phyloP scores from a whole-genome alignment of 2,113 vertebrate species.

The Nycticorax nycticorax region DNA sequence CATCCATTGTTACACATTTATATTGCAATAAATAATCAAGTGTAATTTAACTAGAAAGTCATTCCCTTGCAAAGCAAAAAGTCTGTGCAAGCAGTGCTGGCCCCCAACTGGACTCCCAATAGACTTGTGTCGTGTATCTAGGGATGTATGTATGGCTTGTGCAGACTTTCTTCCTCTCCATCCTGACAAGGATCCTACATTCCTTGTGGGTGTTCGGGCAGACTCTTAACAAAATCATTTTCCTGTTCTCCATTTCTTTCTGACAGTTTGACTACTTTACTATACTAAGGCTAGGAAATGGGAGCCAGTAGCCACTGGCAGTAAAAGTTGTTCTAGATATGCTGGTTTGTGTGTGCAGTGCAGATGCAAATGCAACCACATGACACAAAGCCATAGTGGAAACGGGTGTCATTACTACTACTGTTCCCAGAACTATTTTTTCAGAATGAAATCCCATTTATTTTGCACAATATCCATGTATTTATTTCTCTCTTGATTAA shows the following conservation, averaged over 20 bases:
- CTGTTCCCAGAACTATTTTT: neutral
- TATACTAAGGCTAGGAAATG: neutral
- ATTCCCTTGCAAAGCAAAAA: neutral
- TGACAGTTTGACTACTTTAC: neutral
- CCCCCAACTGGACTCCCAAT: neutral
- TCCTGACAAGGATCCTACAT: neutral
- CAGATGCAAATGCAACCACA: neutral
- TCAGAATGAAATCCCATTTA: neutral
- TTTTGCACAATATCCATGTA: neutral
- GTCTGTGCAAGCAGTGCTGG: neutral
- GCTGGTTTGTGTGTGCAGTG: neutral
- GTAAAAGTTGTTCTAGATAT: neutral
- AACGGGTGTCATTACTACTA: neutral
- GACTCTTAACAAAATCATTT: neutral
- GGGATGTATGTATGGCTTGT: neutral
- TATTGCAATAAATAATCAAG: neutral
- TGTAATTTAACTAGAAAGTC: neutral
- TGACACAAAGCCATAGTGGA: neutral
- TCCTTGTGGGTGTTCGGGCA: neutral
- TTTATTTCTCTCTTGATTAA: neutral
- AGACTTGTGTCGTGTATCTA: neutral
- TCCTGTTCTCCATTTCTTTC: neutral
- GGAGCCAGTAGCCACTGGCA: neutral
- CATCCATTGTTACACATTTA: neutral
- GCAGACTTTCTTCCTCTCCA: neutral